Conservation (phyloP, 2,888 invertebrate genomes). For the Tenthredo amoena region DNA sequence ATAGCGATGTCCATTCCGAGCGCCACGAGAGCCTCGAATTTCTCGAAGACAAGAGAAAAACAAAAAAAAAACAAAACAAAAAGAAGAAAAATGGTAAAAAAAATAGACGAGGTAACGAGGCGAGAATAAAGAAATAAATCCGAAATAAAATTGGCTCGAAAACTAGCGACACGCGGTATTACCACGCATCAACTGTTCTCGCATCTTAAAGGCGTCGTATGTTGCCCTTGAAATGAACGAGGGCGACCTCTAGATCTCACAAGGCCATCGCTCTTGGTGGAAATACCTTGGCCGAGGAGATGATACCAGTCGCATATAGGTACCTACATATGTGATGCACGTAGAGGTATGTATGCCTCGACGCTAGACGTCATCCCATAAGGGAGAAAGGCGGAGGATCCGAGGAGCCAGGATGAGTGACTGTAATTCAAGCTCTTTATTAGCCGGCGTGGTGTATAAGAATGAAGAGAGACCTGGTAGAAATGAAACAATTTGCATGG, state of each 20-base stretch:
- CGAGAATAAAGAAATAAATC: neutral
- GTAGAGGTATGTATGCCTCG: neutral
- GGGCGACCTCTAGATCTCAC: conserved; percentile 71
- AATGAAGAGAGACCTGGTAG: conserved; percentile 31
- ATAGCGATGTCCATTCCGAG: neutral
- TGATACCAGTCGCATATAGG: neutral
- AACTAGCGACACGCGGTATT: conserved; percentile 58
- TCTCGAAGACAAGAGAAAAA: neutral
- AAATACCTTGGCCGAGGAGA: conserved; percentile 36
- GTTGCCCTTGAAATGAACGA: conserved; percentile 70
- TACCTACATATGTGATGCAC: conserved; percentile 20
- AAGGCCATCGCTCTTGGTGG: conserved; percentile 69
- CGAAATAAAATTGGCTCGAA: neutral
- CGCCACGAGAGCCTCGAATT: neutral
- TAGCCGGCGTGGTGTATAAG: conserved; percentile 58
- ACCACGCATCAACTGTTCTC: conserved; percentile 67
- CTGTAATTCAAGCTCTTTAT: conserved; percentile 72
- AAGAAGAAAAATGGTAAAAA: neutral
- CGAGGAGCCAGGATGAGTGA: conserved; percentile 56
- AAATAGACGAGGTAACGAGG: neutral
- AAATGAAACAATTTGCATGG: conserved; percentile 69
- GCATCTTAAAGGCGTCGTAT: conserved; percentile 55
- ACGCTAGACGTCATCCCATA: conserved; percentile 15
- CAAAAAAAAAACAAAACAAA: neutral
- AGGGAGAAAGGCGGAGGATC: neutral